These are phyloP conservation scores for Spisula subtruncata DNA, from an alignment of 2,888 invertebrate genomes.

Conservation along the genomic window DNA sequence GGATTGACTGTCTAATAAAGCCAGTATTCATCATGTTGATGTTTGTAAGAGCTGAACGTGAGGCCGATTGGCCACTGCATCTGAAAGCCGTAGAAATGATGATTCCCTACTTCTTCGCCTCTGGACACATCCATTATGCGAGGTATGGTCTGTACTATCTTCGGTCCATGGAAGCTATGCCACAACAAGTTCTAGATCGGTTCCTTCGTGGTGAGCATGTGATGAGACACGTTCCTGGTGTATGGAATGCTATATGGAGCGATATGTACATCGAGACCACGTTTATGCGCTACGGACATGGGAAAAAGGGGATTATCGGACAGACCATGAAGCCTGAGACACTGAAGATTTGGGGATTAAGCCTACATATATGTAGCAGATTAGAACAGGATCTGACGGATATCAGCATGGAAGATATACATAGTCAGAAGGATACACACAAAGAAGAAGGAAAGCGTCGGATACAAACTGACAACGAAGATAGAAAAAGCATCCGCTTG, in stretches of 20 bases:
- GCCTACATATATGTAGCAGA: slow-evolving; percentile 65
- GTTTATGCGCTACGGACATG: slow-evolving; percentile 77
- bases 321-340: slow-evolving; percentile 71
- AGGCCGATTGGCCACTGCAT: slow-evolving; percentile 72
- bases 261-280: slow-evolving; percentile 79
- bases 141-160: slow-evolving; percentile 74
- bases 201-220: neutral
- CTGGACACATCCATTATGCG: slow-evolving; percentile 72
- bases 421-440: neutral
- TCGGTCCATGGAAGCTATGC: slow-evolving; percentile 64
- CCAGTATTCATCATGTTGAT: slow-evolving; percentile 67
- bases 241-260: slow-evolving; percentile 76
- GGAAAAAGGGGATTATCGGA: slow-evolving; percentile 72
- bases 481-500: slow-evolving; percentile 24
- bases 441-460: neutral
- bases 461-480: slow-evolving; percentile 47
- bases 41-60: slow-evolving; percentile 68
- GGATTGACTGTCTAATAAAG: slow-evolving; percentile 61
- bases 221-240: slow-evolving; percentile 53
- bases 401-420: too few species aligned
- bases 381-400: slow-evolving; percentile 49
- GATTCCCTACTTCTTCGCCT: slow-evolving; percentile 75
- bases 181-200: slow-evolving; percentile 11
- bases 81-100: slow-evolving; percentile 64
- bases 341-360: slow-evolving; percentile 71